A percentile compares a stretch with the other conserved stretches of the same genome.
phyloP scores from a whole-genome alignment of 2,888 invertebrate genomes.

The Malthinus flaveolus region DNA sequence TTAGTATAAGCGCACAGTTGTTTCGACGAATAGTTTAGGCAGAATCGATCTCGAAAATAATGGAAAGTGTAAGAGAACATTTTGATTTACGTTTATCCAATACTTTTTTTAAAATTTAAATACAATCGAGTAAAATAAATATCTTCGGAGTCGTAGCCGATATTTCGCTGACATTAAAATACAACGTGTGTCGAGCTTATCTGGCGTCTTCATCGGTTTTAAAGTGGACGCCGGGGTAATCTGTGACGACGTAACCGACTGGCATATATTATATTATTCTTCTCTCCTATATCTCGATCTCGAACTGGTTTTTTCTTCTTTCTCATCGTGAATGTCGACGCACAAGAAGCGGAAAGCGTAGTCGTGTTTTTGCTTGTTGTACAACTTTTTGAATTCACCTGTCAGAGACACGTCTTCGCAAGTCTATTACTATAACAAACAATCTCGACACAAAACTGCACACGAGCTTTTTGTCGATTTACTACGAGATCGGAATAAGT shows the following conservation, averaged over 20 bases:
- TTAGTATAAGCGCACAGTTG: no score
- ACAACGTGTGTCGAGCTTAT: conserved; percentile 48
- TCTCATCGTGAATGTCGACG: conserved; percentile 36
- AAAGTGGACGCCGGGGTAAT: conserved; percentile 45
- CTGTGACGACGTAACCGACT: conserved; percentile 41
- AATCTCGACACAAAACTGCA: conserved; percentile 20
- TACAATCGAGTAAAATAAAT: conserved; percentile 45
- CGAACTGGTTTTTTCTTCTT: conserved; percentile 39
- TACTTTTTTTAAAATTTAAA: conserved; percentile 40
- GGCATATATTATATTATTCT: conserved; percentile 45
- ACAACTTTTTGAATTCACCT: conserved; percentile 48
- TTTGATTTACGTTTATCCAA: conserved; percentile 15
- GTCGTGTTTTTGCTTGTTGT: conserved; percentile 47
- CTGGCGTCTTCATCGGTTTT: conserved; percentile 45
- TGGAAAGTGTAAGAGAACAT: neutral
- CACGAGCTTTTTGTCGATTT: conserved; percentile 2
- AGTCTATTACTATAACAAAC: conserved; percentile 42
- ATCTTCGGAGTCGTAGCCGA: conserved; percentile 40
- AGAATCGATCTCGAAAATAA: neutral
- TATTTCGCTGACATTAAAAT: conserved; percentile 46
- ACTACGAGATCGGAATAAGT: conserved; percentile 2
- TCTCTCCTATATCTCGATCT: conserved; percentile 43
- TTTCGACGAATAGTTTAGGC: no score
- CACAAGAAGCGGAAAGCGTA: conserved; percentile 37
- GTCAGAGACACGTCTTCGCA: conserved; percentile 44